Evolutionary conservation across 1,140 invertebrate genomes (phyloP).

Genomic region (Aethina tumida): DNA sequence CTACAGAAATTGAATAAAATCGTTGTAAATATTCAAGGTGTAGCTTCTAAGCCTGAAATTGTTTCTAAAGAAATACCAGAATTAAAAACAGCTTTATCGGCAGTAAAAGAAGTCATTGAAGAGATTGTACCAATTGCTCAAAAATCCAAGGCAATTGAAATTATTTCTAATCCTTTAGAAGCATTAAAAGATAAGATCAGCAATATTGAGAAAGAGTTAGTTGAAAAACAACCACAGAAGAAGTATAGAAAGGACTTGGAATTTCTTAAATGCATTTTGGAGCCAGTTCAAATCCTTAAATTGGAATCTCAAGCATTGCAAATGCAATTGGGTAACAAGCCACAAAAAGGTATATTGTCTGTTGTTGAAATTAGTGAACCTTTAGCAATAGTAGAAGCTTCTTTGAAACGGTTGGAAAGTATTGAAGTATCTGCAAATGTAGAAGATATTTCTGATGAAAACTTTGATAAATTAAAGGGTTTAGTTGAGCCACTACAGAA

Average conservation of each 20-base stretch:
- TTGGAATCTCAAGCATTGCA: too few relatives aligned
- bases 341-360: too few relatives aligned
- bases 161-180: slow-evolving; percentile 2
- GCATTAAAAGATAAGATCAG: too few relatives aligned
- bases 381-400: background rate
- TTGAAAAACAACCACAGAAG: too few relatives aligned
- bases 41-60: background rate
- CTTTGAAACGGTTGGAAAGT: too few relatives aligned
- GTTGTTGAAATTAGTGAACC: background rate
- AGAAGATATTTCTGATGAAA: slow-evolving; percentile 35
- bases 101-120: slow-evolving; percentile 4
- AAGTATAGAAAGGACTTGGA: too few relatives aligned
- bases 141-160: background rate
- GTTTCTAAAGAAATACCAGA: slow-evolving; percentile 3
- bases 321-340: too few relatives aligned
- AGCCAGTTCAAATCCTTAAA: too few relatives aligned
- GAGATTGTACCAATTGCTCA: background rate
- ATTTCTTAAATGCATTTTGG: too few relatives aligned
- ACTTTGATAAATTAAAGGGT: slow-evolving; percentile 44
- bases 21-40: slow-evolving; percentile 3
- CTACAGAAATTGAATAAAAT: slow-evolving; percentile 1
- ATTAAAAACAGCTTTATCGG: slow-evolving; percentile 1
- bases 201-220: too few relatives aligned
- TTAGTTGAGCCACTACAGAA: slow-evolving; percentile 30
- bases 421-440: slow-evolving; percentile 3